These are phyloP conservation scores for Ptilodon capucinus DNA, from an alignment of 2,888 invertebrate genomes.

Conservation along the genomic window DNA sequence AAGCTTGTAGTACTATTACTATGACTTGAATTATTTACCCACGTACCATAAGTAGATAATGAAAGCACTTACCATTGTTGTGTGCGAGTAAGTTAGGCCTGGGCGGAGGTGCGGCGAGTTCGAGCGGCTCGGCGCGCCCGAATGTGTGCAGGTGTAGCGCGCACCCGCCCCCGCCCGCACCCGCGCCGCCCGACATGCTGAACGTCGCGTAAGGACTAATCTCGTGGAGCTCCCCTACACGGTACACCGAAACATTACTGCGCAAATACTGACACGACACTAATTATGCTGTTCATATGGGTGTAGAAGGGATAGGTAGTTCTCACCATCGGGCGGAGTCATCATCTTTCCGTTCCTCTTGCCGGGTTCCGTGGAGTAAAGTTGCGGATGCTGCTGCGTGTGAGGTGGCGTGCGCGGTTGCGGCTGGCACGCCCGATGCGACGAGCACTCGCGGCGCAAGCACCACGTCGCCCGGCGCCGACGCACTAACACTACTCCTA, in stretches of 20 bases:
- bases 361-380: slow-evolving; percentile 54
- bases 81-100: slow-evolving; percentile 56
- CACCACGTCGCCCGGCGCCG: slow-evolving; percentile 18
- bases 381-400: slow-evolving; percentile 35
- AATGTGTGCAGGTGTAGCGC: slow-evolving; percentile 61
- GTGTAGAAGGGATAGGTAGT: neutral
- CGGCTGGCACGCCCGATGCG: slow-evolving; percentile 22
- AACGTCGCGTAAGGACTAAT: slow-evolving; percentile 90
- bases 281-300: too few species aligned
- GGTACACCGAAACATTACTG: neutral
- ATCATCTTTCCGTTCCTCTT: slow-evolving; percentile 52
- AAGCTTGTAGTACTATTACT: too few species aligned
- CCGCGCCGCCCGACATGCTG: slow-evolving; percentile 84
- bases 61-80: slow-evolving; percentile 35
- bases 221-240: slow-evolving; percentile 83
- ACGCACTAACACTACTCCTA: slow-evolving; percentile 12
- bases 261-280: neutral
- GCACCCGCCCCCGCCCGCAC: slow-evolving; percentile 52
- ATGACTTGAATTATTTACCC: too few species aligned
- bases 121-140: slow-evolving; percentile 48
- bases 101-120: slow-evolving; percentile 57
- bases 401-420: slow-evolving; percentile 22
- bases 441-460: slow-evolving; percentile 24
- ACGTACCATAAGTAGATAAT: too few species aligned
- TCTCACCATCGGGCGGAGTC: slow-evolving; percentile 49